Evolutionary conservation across 1,140 invertebrate genomes (phyloP).

Genomic region (Drosophila persimilis): DNA sequence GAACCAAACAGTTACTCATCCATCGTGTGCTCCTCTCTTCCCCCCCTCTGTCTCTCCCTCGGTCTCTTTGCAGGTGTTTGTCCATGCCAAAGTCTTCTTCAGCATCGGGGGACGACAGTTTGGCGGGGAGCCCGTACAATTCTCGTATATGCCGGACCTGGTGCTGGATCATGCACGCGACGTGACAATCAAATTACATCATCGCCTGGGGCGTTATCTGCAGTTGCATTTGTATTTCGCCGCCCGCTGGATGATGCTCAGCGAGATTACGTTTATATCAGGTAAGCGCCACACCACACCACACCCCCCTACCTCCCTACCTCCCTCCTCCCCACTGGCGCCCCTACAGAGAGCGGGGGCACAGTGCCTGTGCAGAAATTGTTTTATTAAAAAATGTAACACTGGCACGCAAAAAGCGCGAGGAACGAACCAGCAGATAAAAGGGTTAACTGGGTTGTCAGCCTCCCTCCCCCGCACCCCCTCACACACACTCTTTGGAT

Average conservation of each 20-base stretch:
- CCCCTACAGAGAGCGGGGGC: background rate
- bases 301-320: too few relatives aligned
- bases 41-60: background rate
- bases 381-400: constrained; percentile 65
- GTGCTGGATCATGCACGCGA: constrained; percentile 92
- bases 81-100: constrained; percentile 88
- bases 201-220: constrained; percentile 89
- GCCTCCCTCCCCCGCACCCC: background rate
- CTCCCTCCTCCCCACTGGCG: too few relatives aligned
- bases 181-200: constrained; percentile 91
- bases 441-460: constrained; percentile 43
- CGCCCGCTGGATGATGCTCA: constrained; percentile 93
- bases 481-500: too few relatives aligned
- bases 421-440: constrained; percentile 2
- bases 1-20: constrained; percentile 43
- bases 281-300: constrained; percentile 84
- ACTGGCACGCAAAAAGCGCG: constrained; percentile 24
- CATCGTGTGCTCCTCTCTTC: background rate
- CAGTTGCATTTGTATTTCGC: constrained; percentile 93
- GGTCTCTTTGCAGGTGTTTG: constrained; percentile 86
- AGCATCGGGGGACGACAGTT: constrained; percentile 90
- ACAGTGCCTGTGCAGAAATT: constrained; percentile 38
- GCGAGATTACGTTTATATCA: constrained; percentile 92
- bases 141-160: constrained; percentile 91
- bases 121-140: constrained; percentile 84